Percentiles rank a stretch among this genome's conserved stretches.
These are phyloP conservation scores for Xanthia togata DNA, from an alignment of 2,888 invertebrate genomes.

Conservation along the genomic window DNA sequence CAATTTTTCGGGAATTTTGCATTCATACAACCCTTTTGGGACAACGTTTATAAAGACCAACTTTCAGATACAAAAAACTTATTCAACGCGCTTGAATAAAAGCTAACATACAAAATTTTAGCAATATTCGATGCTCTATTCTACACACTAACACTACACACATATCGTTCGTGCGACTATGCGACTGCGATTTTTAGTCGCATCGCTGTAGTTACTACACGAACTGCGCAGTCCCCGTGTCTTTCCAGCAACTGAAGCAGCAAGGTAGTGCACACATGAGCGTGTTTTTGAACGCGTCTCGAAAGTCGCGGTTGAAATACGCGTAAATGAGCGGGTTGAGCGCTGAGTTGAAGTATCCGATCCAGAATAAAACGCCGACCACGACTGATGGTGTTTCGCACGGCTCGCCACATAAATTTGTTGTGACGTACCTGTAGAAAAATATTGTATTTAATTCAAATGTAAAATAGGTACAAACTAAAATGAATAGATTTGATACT, in stretches of 20 bases:
- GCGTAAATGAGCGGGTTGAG: constrained; percentile 97
- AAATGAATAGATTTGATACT: neutral
- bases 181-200: constrained; percentile 68
- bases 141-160: constrained; percentile 53
- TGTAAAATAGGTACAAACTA: neutral
- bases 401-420: constrained; percentile 94
- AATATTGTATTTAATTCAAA: neutral
- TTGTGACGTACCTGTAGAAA: constrained; percentile 94
- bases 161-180: constrained; percentile 58
- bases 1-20: neutral
- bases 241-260: constrained; percentile 94
- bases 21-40: constrained; percentile 10
- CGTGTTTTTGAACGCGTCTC: constrained; percentile 98
- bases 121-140: constrained; percentile 51
- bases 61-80: constrained; percentile 42
- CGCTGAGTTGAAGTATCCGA: constrained; percentile 93
- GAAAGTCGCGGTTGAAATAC: constrained; percentile 92
- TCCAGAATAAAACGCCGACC: constrained; percentile 98
- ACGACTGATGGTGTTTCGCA: constrained; percentile 96
- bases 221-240: constrained; percentile 90
- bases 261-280: constrained; percentile 96
- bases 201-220: constrained; percentile 83
- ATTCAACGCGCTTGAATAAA: constrained; percentile 19
- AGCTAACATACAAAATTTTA: constrained; percentile 51
- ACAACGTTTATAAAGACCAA: constrained; percentile 10